phyloP scores from a whole-genome alignment of 2,888 invertebrate species.

The Xanthorhoe spadicearia region DNA sequence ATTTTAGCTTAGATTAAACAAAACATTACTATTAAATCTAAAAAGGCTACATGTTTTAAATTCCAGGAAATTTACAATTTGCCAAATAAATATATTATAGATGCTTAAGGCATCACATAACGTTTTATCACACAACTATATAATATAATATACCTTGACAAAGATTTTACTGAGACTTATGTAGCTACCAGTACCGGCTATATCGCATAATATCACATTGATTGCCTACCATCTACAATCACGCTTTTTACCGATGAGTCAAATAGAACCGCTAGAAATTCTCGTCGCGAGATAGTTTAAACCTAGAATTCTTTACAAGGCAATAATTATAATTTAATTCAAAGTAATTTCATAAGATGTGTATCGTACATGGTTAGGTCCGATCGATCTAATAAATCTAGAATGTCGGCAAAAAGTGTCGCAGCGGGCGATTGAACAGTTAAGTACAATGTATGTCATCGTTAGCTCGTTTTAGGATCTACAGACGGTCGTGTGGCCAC shows the following conservation, averaged over 20 bases:
- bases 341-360: constrained; percentile 34
- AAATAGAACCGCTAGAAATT: neutral
- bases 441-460: constrained; percentile 31
- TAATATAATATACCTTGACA: too few species aligned
- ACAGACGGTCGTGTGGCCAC: constrained; percentile 1
- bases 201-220: neutral
- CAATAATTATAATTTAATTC: constrained; percentile 35
- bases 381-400: constrained; percentile 35
- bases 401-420: constrained; percentile 26
- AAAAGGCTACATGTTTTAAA: too few species aligned
- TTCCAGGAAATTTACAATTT: too few species aligned
- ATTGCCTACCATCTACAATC: neutral
- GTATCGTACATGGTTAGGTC: constrained; percentile 32
- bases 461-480: constrained; percentile 19
- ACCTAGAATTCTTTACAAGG: constrained; percentile 21
- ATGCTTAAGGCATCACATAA: too few species aligned
- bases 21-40: too few species aligned
- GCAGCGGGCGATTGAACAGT: constrained; percentile 28
- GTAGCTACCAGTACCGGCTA: too few species aligned
- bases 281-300: constrained; percentile 24
- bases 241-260: neutral
- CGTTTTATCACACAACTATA: too few species aligned
- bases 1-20: neutral
- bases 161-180: too few species aligned
- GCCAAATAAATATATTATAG: too few species aligned